A percentile compares a stretch with the other conserved stretches of the same genome.
These are phyloP conservation scores for Notarius lentiginosus DNA, from an alignment of 2,113 vertebrate species.

Conservation along the genomic window DNA sequence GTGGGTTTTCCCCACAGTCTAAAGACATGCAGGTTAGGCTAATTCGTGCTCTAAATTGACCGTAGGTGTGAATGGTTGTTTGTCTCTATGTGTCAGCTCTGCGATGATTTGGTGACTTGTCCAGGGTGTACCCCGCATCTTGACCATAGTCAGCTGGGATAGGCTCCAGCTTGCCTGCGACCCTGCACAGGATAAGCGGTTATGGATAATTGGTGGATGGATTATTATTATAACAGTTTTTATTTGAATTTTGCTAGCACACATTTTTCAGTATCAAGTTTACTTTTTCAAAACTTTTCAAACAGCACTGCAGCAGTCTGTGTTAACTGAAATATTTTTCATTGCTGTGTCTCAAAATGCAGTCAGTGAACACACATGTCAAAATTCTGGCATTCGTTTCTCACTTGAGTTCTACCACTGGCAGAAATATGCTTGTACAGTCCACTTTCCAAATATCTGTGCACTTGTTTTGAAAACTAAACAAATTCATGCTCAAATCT, in stretches of 20 bases:
- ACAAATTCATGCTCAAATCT: background rate
- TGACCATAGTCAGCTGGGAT: too few species aligned
- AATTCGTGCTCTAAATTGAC: too few species aligned
- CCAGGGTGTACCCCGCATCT: too few species aligned
- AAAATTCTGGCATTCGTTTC: conserved; percentile 5
- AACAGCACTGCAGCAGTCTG: background rate
- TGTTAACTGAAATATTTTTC: background rate
- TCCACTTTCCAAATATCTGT: background rate
- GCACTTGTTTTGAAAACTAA: background rate
- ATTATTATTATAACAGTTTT: background rate
- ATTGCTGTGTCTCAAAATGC: background rate
- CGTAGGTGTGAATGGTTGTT: too few species aligned
- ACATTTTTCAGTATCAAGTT: background rate
- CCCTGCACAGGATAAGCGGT: too few species aligned
- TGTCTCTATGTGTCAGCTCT: too few species aligned
- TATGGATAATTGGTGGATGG: too few species aligned
- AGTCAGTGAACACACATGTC: background rate
- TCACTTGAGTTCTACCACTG: conserved; percentile 6
- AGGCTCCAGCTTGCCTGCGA: too few species aligned
- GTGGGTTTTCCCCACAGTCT: too few species aligned
- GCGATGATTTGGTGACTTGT: too few species aligned
- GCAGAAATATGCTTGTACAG: conserved; percentile 5
- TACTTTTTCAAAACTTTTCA: conserved; percentile 8
- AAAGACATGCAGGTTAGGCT: too few species aligned
- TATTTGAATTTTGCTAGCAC: background rate